A percentile compares a stretch with the other conserved stretches of the same genome.
Evolutionary conservation across 2,113 vertebrate genomes (phyloP).

Genomic region (Ia io): DNA sequence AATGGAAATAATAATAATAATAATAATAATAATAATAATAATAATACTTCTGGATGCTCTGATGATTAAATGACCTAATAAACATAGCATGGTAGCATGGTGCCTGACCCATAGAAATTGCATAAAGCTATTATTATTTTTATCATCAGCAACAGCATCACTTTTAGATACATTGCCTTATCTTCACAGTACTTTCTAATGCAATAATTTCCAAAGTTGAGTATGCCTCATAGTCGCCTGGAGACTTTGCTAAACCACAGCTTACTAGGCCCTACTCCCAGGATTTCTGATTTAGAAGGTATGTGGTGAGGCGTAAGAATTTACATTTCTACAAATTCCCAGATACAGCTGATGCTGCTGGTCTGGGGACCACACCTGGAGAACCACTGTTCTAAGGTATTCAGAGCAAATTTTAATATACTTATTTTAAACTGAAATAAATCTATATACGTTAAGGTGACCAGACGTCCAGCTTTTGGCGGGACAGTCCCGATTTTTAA

Average conservation of each 20-base stretch:
- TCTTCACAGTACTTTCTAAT: background rate
- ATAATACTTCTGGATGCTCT: background rate
- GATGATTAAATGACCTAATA: constrained; percentile 9
- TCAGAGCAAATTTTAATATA: background rate
- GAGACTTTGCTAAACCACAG: background rate
- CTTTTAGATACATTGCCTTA: background rate
- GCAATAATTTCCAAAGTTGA: background rate
- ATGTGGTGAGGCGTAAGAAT: background rate
- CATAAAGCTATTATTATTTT: background rate
- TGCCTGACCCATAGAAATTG: background rate
- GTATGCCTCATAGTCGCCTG: background rate
- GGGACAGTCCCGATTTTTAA: too few species aligned
- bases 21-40: background rate
- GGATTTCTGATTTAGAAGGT: background rate
- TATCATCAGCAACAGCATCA: background rate
- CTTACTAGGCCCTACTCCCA: background rate
- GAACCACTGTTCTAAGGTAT: background rate
- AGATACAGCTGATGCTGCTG: background rate
- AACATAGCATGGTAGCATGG: background rate
- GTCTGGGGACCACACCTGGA: background rate
- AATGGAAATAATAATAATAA: too few species aligned
- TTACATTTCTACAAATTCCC: background rate
- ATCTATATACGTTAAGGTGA: too few species aligned
- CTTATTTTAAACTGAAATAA: background rate
- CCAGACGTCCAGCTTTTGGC: too few species aligned